phyloP scores from a whole-genome alignment of 1,140 invertebrate genomes.

The Tetramorium simillimum region DNA sequence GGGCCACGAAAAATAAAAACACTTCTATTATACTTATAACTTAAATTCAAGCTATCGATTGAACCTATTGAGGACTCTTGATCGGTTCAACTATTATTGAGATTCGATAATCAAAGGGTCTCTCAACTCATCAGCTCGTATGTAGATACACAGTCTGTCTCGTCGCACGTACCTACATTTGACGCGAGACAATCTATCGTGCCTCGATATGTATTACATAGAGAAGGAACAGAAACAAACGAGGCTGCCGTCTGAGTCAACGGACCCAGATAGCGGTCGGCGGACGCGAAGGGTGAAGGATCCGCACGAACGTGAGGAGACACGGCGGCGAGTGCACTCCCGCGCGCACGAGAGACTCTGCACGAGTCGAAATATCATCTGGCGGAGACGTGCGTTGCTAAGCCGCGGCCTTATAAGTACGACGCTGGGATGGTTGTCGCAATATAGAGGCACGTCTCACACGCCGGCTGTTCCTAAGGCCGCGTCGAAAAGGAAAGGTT shows the following conservation, averaged over 20 bases:
- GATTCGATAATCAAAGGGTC: too few relatives aligned
- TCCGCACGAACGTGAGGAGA: neutral
- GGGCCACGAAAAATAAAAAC: too few relatives aligned
- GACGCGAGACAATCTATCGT: too few relatives aligned
- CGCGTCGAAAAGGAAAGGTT: slow-evolving; percentile 71
- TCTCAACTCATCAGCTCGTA: too few relatives aligned
- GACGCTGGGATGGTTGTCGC: slow-evolving; percentile 60
- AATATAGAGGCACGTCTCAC: slow-evolving; percentile 64
- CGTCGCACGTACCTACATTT: too few relatives aligned
- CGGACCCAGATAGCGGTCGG: neutral
- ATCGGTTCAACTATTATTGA: too few relatives aligned
- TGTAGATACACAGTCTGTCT: too few relatives aligned
- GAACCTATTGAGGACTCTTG: too few relatives aligned
- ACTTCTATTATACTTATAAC: too few relatives aligned
- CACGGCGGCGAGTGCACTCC: neutral
- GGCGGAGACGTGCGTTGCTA: slow-evolving; percentile 52
- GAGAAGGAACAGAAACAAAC: neutral
- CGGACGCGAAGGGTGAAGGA: slow-evolving; percentile 14
- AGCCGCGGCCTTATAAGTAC: slow-evolving; percentile 68
- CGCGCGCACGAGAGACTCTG: slow-evolving; percentile 5
- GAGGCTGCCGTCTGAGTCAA: neutral
- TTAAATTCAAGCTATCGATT: too few relatives aligned
- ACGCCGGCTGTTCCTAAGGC: slow-evolving; percentile 54
- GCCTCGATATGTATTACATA: neutral
- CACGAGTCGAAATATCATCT: slow-evolving; percentile 67